These are phyloP conservation scores for Hystrix cristata DNA, from an alignment of 2,113 vertebrate species.

Conservation along the genomic window DNA sequence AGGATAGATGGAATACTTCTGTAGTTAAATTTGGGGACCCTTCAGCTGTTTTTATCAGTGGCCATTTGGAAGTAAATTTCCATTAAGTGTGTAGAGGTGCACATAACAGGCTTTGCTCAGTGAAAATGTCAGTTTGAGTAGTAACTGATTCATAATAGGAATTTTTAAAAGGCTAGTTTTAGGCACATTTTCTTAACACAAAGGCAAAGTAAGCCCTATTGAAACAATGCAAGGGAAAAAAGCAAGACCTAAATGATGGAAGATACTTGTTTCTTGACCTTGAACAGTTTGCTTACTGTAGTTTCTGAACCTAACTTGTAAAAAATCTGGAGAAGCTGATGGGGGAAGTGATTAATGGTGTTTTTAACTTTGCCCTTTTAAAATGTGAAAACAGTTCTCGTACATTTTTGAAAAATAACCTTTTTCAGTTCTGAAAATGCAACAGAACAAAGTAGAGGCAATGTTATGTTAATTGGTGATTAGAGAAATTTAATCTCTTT, in stretches of 20 bases:
- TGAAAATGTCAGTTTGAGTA: constrained; percentile 35
- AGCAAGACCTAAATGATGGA: constrained; percentile 17
- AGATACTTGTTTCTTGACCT: constrained; percentile 45
- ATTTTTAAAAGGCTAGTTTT: constrained; percentile 58
- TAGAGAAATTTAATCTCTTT: constrained; percentile 15
- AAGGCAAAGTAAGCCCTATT: constrained; percentile 43
- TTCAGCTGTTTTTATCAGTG: constrained; percentile 56
- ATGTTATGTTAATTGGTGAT: constrained; percentile 49
- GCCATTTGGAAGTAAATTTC: constrained; percentile 55
- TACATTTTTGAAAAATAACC: neutral
- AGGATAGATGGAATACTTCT: constrained; percentile 37
- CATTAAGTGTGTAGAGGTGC: constrained; percentile 33
- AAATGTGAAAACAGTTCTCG: constrained; percentile 12
- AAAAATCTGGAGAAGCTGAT: constrained; percentile 47
- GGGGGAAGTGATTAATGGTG: neutral
- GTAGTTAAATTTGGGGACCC: constrained; percentile 40
- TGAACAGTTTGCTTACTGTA: constrained; percentile 37
- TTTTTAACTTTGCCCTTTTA: constrained; percentile 46
- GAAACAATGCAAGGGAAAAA: constrained; percentile 6
- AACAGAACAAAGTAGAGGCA: constrained; percentile 22
- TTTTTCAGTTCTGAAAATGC: constrained; percentile 59
- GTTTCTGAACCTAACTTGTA: neutral
- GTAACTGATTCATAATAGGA: neutral
- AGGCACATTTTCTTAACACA: constrained; percentile 25
- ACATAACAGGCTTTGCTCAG: constrained; percentile 57